A percentile compares a stretch with the other conserved stretches of the same genome.
Conservation (phyloP, 1,140 invertebrate species). For the Gryon sp. region DNA sequence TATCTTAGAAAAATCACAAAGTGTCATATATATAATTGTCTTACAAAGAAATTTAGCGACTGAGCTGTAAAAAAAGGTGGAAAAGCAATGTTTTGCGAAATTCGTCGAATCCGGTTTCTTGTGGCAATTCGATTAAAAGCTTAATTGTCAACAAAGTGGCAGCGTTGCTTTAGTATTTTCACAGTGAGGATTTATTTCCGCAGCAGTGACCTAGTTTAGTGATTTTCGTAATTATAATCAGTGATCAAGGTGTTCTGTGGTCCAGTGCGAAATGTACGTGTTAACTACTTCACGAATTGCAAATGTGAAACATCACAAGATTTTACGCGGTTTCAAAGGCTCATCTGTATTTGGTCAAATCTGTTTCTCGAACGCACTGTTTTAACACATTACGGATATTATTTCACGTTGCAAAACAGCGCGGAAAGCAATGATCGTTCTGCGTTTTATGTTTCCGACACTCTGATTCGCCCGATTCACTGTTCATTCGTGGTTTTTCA, state of each 20-base stretch:
- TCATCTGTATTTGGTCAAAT: constrained; percentile 10
- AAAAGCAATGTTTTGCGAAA: constrained; percentile 28
- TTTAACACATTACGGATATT: neutral
- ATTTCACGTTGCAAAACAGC: constrained; percentile 23
- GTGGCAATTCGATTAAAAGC: neutral
- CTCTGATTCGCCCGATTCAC: neutral
- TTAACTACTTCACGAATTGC: neutral
- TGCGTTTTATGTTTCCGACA: constrained; percentile 3
- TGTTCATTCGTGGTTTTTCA: constrained; percentile 25
- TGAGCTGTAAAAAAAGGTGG: neutral
- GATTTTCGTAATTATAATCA: constrained; percentile 25
- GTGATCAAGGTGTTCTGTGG: constrained; percentile 25
- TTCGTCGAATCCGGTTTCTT: neutral
- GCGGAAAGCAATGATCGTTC: constrained; percentile 2
- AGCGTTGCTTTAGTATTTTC: neutral
- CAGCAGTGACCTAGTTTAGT: constrained; percentile 9
- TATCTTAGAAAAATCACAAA: no score
- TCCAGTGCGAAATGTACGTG: neutral
- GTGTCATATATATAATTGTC: no score
- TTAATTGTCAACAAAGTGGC: neutral
- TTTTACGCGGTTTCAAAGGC: constrained; percentile 14
- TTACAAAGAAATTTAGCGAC: neutral
- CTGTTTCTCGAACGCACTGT: constrained; percentile 4
- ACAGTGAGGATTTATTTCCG: neutral
- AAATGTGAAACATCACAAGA: constrained; percentile 19